Conservation (phyloP, 2,888 invertebrate species). For the Monochamus alternatus region DNA sequence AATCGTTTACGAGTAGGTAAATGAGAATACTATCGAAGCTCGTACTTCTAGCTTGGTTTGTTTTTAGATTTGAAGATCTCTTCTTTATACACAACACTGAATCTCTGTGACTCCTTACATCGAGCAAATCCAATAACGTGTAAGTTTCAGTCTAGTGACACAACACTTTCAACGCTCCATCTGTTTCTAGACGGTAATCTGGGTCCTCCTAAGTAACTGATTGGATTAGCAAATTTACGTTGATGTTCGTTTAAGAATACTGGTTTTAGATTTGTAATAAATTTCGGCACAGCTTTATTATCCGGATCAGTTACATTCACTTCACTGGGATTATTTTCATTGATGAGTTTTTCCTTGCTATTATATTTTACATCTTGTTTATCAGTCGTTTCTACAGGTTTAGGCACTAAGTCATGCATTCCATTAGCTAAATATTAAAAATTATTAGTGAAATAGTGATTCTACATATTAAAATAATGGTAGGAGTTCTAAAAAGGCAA, state of each 20-base stretch:
- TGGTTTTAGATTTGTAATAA: conserved; percentile 65
- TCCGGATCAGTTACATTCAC: not conserved
- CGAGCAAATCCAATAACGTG: not conserved
- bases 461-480: too few species aligned
- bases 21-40: too few species aligned
- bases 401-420: not conserved
- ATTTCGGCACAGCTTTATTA: conserved; percentile 16
- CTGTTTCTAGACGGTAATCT: conserved; percentile 71
- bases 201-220: conserved; percentile 81
- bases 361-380: too few species aligned
- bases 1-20: too few species aligned
- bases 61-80: not conserved
- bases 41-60: too few species aligned
- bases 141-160: conserved; percentile 76
- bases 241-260: conserved; percentile 73
- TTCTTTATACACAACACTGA: not conserved
- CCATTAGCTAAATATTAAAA: not conserved
- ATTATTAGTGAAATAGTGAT: too few species aligned
- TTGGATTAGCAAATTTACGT: conserved; percentile 77
- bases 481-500: too few species aligned
- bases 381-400: not conserved
- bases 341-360: not conserved
- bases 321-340: not conserved
- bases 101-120: too few species aligned
- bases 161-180: conserved; percentile 79